phyloP scores from a whole-genome alignment of 1,140 invertebrate genomes.

The Steinernema khuongi region DNA sequence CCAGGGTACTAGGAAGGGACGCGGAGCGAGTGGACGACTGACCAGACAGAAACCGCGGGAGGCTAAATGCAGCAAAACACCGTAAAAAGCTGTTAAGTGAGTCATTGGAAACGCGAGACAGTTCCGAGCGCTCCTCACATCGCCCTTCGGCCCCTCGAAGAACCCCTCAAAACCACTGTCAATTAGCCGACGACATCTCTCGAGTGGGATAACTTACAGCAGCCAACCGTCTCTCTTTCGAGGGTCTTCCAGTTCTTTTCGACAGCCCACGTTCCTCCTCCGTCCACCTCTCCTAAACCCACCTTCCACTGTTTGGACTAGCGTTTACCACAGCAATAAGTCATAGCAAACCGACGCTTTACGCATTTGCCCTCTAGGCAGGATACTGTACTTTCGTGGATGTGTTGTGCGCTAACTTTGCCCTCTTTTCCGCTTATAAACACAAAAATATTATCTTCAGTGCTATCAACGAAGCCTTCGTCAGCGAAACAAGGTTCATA shows the following conservation, averaged over 20 bases:
- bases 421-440: too few relatives aligned
- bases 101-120: background rate
- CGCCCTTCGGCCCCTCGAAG: background rate
- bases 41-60: background rate
- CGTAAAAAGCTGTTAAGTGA: constrained; percentile 13
- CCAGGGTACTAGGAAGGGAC: background rate
- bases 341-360: too few relatives aligned
- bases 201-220: background rate
- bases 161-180: background rate
- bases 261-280: background rate
- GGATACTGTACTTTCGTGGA: too few relatives aligned
- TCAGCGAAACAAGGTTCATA: too few relatives aligned
- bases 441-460: too few relatives aligned
- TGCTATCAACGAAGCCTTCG: too few relatives aligned
- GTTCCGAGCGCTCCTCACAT: background rate
- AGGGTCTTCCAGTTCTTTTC: background rate
- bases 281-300: background rate
- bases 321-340: background rate
- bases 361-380: too few relatives aligned
- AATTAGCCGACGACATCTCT: background rate
- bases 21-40: background rate
- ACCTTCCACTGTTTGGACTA: background rate
- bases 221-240: background rate
- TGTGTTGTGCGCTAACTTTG: too few relatives aligned
- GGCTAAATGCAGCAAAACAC: background rate